Percentiles rank a stretch among this genome's conserved stretches.
Evolutionary conservation across 2,888 invertebrate species (phyloP).

Genomic region (Isoperla grammatica): DNA sequence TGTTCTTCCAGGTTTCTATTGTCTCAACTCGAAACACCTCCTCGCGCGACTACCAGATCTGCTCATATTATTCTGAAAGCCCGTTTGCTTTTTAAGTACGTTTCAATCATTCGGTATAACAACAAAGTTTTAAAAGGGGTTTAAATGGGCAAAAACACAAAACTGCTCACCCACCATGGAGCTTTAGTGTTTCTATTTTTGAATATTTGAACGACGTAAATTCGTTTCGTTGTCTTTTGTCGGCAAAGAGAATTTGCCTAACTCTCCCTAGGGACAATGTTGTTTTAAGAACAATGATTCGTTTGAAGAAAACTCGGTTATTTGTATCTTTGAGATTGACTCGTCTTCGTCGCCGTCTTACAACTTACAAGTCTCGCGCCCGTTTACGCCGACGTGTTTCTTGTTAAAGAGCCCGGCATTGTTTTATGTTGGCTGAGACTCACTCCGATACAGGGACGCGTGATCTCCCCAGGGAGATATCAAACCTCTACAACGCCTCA

Average conservation of each 20-base stretch:
- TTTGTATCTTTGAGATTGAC: too few species aligned
- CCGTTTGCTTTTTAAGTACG: constrained; percentile 10
- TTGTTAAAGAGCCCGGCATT: not conserved
- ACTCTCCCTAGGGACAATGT: not conserved
- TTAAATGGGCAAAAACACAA: constrained; percentile 1
- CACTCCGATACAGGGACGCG: constrained; percentile 1
- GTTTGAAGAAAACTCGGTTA: too few species aligned
- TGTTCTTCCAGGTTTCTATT: constrained; percentile 7
- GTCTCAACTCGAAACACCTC: constrained; percentile 6
- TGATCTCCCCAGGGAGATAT: constrained; percentile 7
- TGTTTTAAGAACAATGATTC: not conserved
- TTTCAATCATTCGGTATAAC: constrained; percentile 15
- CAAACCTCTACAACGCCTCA: constrained; percentile 1
- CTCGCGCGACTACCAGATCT: not conserved
- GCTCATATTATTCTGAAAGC: constrained; percentile 7
- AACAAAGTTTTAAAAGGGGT: constrained; percentile 12
- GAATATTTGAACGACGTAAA: constrained; percentile 5
- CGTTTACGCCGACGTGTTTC: constrained; percentile 4
- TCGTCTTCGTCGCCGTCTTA: too few species aligned
- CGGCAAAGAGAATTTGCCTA: not conserved
- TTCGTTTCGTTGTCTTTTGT: constrained; percentile 7
- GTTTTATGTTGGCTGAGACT: constrained; percentile 7
- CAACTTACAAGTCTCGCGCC: not conserved
- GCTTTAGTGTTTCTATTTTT: constrained; percentile 8
- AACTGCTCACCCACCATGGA: not conserved